Conservation (phyloP, 2,113 vertebrate genomes). For the Gymnogyps californianus region DNA sequence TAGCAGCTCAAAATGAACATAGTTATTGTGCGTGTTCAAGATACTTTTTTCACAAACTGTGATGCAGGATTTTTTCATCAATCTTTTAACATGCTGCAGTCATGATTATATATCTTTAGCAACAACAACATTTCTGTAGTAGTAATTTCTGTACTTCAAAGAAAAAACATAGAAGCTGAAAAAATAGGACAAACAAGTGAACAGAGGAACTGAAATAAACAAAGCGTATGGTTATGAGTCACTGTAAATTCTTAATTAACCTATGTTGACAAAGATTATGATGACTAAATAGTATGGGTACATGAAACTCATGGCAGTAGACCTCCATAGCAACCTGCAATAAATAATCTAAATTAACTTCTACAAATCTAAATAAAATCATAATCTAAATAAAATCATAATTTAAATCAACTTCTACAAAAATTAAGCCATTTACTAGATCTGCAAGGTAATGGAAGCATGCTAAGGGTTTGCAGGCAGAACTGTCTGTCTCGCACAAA, state of each 20-base stretch:
- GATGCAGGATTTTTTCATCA: not conserved
- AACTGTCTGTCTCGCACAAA: not conserved
- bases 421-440: not conserved
- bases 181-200: constrained; percentile 12
- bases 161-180: not conserved
- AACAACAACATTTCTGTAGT: not conserved
- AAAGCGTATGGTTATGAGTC: constrained; percentile 11
- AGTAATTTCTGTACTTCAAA: not conserved
- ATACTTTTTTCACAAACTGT: not conserved
- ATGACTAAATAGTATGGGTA: not conserved
- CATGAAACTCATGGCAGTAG: not conserved
- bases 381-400: too few species aligned
- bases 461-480: not conserved
- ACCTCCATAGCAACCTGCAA: not conserved
- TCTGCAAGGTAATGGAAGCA: not conserved
- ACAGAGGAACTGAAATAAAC: constrained; percentile 16
- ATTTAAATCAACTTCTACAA: not conserved
- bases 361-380: not conserved
- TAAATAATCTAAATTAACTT: not conserved
- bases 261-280: not conserved
- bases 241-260: not conserved
- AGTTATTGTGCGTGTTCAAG: not conserved
- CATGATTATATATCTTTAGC: not conserved
- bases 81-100: not conserved
- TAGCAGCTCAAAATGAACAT: not conserved